These are phyloP conservation scores for Tamias sibiricus DNA, from an alignment of 2,113 vertebrate genomes.

Conservation along the genomic window DNA sequence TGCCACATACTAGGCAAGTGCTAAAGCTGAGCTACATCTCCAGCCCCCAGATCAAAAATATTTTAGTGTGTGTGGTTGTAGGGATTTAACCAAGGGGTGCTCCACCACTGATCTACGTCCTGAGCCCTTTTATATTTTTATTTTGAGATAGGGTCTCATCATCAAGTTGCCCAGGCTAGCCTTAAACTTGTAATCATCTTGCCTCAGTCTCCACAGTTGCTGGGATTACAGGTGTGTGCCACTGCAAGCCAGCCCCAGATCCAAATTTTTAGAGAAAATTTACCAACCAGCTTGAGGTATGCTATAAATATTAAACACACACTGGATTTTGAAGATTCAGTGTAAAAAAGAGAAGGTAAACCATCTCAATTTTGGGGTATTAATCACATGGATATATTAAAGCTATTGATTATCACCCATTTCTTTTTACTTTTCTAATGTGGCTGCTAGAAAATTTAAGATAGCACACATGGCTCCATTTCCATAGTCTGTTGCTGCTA, in stretches of 20 bases:
- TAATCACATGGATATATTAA: neutral
- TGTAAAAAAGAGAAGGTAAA: neutral
- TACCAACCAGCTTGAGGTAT: neutral
- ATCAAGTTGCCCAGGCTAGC: neutral
- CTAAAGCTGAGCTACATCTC: neutral
- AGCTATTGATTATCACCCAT: neutral
- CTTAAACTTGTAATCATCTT: neutral
- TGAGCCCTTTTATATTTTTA: neutral
- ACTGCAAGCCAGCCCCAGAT: neutral
- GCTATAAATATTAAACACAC: neutral
- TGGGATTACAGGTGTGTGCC: neutral
- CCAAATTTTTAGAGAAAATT: neutral
- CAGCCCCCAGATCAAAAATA: too few relatives aligned
- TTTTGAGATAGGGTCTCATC: neutral
- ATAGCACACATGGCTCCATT: rapidly evolving
- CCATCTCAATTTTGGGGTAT: neutral
- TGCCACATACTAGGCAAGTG: neutral
- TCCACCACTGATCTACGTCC: neutral
- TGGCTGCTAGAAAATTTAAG: neutral
- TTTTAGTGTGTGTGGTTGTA: too few relatives aligned
- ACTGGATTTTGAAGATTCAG: neutral
- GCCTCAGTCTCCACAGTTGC: neutral
- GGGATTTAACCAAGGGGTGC: too few relatives aligned
- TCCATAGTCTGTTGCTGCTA: neutral
- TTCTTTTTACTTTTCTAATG: neutral